Percentiles rank a stretch among this genome's conserved stretches.
phyloP scores from a whole-genome alignment of 1,140 invertebrate genomes.

The Drosophila kanapiae region DNA sequence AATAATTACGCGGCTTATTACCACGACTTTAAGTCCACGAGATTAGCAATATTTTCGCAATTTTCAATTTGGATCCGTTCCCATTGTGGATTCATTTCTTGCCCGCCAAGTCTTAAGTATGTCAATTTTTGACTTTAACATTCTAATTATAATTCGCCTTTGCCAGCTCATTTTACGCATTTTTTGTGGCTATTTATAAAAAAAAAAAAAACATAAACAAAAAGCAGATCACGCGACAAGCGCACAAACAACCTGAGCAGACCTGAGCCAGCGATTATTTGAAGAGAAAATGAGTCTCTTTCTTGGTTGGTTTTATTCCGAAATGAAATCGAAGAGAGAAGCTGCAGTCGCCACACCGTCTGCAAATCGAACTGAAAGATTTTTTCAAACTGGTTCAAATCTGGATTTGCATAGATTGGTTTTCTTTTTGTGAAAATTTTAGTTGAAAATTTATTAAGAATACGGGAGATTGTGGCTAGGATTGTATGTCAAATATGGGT shows the following conservation, averaged over 20 bases:
- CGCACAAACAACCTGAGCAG: constrained; percentile 14
- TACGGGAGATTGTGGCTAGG: background rate
- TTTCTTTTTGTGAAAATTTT: constrained; percentile 14
- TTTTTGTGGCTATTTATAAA: constrained; percentile 56
- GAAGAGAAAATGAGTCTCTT: constrained; percentile 14
- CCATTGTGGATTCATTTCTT: background rate
- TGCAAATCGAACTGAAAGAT: constrained; percentile 28
- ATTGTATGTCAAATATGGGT: background rate
- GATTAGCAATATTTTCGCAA: background rate
- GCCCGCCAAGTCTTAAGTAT: constrained; percentile 7
- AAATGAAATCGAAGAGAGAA: constrained; percentile 4
- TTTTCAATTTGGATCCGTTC: background rate
- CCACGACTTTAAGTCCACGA: background rate
- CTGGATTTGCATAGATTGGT: constrained; percentile 48
- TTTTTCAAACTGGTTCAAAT: constrained; percentile 15
- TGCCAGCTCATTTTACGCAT: constrained; percentile 27
- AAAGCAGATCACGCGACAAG: constrained; percentile 11
- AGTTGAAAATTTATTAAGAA: constrained; percentile 4
- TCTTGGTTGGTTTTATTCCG: background rate
- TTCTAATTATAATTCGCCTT: constrained; percentile 49
- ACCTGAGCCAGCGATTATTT: constrained; percentile 23
- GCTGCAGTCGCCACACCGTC: constrained; percentile 60
- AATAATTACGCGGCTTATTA: background rate
- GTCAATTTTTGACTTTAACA: constrained; percentile 20
- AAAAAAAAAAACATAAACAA: constrained; percentile 47